phyloP scores from a whole-genome alignment of 2,113 vertebrate genomes.

The Melanerpes aurifrons region DNA sequence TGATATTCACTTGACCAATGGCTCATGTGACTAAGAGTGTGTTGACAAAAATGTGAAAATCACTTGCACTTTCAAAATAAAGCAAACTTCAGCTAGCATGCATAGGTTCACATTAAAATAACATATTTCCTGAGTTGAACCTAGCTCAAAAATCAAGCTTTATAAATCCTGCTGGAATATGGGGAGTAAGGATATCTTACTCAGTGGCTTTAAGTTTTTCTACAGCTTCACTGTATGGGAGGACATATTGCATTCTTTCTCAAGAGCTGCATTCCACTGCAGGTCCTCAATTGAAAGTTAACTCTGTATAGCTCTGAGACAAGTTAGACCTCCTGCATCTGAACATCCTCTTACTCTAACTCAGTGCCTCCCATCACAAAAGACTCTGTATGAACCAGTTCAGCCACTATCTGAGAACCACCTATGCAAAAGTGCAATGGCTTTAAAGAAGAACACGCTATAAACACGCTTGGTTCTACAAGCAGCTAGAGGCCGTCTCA shows the following conservation, averaged over 20 bases:
- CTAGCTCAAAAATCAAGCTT: background rate
- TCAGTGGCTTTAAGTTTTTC: background rate
- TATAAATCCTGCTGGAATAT: background rate
- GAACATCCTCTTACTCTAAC: constrained; percentile 16
- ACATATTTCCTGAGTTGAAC: background rate
- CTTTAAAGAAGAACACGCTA: constrained; percentile 20
- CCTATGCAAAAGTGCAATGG: background rate
- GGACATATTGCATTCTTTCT: background rate
- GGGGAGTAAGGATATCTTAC: background rate
- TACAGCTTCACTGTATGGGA: background rate
- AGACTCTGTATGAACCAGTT: background rate
- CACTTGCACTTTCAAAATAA: background rate
- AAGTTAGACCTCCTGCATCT: background rate
- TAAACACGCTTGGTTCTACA: too few species aligned
- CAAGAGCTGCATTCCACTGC: background rate
- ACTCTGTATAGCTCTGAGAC: background rate
- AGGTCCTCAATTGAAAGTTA: background rate
- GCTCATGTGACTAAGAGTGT: background rate
- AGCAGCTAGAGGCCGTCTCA: too few species aligned
- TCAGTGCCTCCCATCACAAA: constrained; percentile 29
- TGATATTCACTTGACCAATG: background rate
- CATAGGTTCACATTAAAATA: background rate
- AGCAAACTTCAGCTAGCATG: background rate
- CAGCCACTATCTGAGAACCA: constrained; percentile 13
- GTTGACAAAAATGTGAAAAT: background rate